These are phyloP conservation scores for Erpetoichthys calabaricus DNA, from an alignment of 2,797 vertebrate genomes.

Conservation along the genomic window DNA sequence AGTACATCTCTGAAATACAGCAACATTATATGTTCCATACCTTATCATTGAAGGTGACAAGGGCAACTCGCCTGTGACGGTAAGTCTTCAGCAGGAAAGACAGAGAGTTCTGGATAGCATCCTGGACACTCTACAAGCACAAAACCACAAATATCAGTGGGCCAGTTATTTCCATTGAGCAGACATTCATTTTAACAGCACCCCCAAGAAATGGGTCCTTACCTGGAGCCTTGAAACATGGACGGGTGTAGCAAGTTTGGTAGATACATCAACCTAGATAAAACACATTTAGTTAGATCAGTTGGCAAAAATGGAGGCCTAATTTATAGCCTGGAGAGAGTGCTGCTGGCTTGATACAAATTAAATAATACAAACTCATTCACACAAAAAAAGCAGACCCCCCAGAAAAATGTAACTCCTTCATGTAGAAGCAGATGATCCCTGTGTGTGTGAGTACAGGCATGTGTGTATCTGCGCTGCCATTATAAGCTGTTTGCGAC, in stretches of 20 bases:
- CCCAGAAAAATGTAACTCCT: too few relatives aligned
- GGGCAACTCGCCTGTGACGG: slow-evolving; percentile 43
- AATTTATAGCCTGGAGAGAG: too few relatives aligned
- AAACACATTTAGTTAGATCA: background rate
- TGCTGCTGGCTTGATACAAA: too few relatives aligned
- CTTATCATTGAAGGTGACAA: slow-evolving; percentile 54
- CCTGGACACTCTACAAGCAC: slow-evolving; percentile 40
- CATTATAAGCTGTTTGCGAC: too few relatives aligned
- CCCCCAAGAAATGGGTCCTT: background rate
- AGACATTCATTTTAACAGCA: background rate
- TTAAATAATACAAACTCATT: too few relatives aligned
- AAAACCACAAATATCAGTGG: background rate
- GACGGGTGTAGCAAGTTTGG: slow-evolving; percentile 21
- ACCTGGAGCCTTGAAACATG: slow-evolving; percentile 51
- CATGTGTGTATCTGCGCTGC: too few relatives aligned
- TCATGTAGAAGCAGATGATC: too few relatives aligned
- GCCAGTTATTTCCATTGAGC: background rate
- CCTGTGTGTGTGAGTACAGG: too few relatives aligned
- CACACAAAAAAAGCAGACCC: too few relatives aligned
- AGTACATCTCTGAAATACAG: too few relatives aligned
- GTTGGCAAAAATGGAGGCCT: too few relatives aligned
- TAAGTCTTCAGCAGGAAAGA: slow-evolving; percentile 29
- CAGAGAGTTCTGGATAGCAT: slow-evolving; percentile 43
- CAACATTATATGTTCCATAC: slow-evolving; percentile 17
- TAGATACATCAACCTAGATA: slow-evolving; percentile 32